A percentile compares a stretch with the other conserved stretches of the same genome.
Conservation (phyloP, 1,140 invertebrate genomes). For the Carcinoscorpius rotundicauda region DNA sequence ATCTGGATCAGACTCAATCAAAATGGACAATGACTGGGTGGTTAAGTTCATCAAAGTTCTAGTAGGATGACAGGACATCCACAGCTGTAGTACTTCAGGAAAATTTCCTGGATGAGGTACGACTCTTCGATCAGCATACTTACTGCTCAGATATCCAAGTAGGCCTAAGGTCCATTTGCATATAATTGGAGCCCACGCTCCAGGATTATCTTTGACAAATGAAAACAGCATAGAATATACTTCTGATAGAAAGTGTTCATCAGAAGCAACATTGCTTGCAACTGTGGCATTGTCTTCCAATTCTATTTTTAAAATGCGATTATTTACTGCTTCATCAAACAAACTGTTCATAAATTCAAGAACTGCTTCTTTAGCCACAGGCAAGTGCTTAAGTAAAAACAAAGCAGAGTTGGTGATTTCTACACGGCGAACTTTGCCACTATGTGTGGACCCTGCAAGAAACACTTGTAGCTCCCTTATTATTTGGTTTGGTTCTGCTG, state of each 20-base stretch:
- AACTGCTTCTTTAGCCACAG: slow-evolving; percentile 60
- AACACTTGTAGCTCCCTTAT: no score
- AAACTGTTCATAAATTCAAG: slow-evolving; percentile 65
- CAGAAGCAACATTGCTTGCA: slow-evolving; percentile 6
- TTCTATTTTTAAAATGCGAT: slow-evolving; percentile 39
- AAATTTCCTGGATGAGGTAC: slow-evolving; percentile 42
- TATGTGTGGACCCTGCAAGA: slow-evolving; percentile 40
- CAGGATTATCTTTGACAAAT: slow-evolving; percentile 54
- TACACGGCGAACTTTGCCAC: slow-evolving; percentile 40
- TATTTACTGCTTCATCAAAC: slow-evolving; percentile 56
- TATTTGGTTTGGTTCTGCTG: slow-evolving; percentile 27
- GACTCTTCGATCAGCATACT: slow-evolving; percentile 31
- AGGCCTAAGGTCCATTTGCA: slow-evolving; percentile 72
- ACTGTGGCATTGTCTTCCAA: slow-evolving; percentile 18
- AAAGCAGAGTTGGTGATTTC: slow-evolving; percentile 57
- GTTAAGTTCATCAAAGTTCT: slow-evolving; percentile 61
- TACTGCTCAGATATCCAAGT: slow-evolving; percentile 48
- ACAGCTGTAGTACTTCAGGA: slow-evolving; percentile 58
- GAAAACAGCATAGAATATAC: slow-evolving; percentile 46
- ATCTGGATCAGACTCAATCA: slow-evolving; percentile 54
- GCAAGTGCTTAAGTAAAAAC: slow-evolving; percentile 54
- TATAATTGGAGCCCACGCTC: slow-evolving; percentile 65
- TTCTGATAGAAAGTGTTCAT: slow-evolving; percentile 40
- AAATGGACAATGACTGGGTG: slow-evolving; percentile 58
- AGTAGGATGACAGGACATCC: slow-evolving; percentile 66